Evolutionary conservation across 2,888 invertebrate genomes (phyloP).

Genomic region (Electrophaes corylata): DNA sequence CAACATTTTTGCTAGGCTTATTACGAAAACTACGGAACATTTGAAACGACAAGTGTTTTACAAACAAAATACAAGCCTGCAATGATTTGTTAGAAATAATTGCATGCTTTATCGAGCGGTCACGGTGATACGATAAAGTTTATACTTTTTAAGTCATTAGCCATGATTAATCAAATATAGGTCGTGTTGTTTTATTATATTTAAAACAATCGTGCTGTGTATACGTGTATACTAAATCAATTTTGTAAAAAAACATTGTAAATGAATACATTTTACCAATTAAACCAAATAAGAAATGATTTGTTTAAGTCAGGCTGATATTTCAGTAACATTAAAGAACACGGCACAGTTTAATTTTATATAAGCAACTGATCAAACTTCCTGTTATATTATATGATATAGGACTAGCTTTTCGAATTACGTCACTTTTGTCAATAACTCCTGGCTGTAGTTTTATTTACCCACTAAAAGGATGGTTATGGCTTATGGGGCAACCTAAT

Average conservation of each 20-base stretch:
- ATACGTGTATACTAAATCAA: neutral
- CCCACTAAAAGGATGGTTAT: neutral
- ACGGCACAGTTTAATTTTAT: neutral
- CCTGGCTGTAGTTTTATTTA: neutral
- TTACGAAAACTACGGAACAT: slow-evolving; percentile 60
- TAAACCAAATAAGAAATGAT: neutral
- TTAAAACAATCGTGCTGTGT: neutral
- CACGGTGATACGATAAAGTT: slow-evolving; percentile 21
- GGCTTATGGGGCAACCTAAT: neutral
- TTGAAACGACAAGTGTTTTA: slow-evolving; percentile 9
- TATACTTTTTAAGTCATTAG: slow-evolving; percentile 12
- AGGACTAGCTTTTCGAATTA: neutral
- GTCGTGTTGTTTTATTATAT: neutral
- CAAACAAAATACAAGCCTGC: slow-evolving; percentile 4
- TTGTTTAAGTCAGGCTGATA: slow-evolving; percentile 20
- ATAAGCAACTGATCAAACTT: slow-evolving; percentile 12
- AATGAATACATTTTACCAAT: too few relatives aligned
- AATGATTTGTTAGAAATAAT: slow-evolving; percentile 10
- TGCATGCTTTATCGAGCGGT: slow-evolving; percentile 5
- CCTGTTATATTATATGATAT: slow-evolving; percentile 10
- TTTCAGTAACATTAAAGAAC: slow-evolving; percentile 9
- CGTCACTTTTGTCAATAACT: neutral
- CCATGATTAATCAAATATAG: slow-evolving; percentile 11
- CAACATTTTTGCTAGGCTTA: slow-evolving; percentile 60
- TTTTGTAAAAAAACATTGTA: neutral